These are phyloP conservation scores for Trichomycterus rosablanca DNA, from an alignment of 2,113 vertebrate species.

Conservation along the genomic window DNA sequence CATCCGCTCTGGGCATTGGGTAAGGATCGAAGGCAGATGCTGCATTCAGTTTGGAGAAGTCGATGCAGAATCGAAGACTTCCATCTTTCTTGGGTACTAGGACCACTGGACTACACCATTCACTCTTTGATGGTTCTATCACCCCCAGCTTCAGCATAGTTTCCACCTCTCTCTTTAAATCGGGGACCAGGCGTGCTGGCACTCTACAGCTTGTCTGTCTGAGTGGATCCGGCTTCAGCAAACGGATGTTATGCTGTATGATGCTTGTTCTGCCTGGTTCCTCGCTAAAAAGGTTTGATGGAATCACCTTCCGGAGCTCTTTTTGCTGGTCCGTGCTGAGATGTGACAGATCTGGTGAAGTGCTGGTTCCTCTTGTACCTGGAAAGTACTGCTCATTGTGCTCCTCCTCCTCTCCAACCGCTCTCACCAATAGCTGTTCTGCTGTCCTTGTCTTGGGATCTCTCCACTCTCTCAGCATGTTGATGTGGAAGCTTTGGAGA, in stretches of 20 bases:
- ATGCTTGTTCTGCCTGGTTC: not conserved
- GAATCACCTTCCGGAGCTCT: not conserved
- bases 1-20: too few relatives aligned
- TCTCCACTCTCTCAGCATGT: not conserved
- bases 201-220: conserved; percentile 11
- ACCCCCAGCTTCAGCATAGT: conserved; percentile 24
- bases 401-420: not conserved
- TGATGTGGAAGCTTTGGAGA: conserved; percentile 16
- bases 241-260: conserved; percentile 13
- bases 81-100: conserved; percentile 37
- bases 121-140: conserved; percentile 30
- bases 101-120: conserved; percentile 39
- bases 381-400: not conserved
- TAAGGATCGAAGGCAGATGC: too few relatives aligned
- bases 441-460: not conserved
- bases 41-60: too few relatives aligned
- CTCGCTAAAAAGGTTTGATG: conserved; percentile 3
- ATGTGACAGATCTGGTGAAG: not conserved
- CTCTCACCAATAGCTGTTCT: not conserved
- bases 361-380: not conserved
- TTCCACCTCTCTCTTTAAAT: conserved; percentile 17
- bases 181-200: not conserved
- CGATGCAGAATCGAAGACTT: conserved; percentile 26
- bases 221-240: not conserved
- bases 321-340: not conserved